Conservation (phyloP, 2,113 vertebrate genomes). For the Mormyrus lacerda region DNA sequence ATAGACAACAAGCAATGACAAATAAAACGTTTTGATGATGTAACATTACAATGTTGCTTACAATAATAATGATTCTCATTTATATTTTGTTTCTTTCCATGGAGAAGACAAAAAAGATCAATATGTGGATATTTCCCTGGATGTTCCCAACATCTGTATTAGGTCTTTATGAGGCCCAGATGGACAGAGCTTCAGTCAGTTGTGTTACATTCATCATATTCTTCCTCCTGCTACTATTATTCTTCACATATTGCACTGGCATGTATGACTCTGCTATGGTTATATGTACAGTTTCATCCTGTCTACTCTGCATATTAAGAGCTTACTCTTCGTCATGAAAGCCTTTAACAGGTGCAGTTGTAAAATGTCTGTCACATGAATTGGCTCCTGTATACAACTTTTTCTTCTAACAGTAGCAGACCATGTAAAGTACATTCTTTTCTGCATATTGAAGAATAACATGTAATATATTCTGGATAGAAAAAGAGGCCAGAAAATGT, state of each 20-base stretch:
- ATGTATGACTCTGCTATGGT: neutral
- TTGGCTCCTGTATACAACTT: neutral
- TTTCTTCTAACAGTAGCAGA: neutral
- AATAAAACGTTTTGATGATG: neutral
- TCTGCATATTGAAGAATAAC: neutral
- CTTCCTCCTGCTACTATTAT: neutral
- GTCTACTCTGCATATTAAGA: slow-evolving; percentile 27
- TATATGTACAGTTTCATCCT: slow-evolving; percentile 16
- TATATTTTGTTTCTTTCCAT: slow-evolving; percentile 6
- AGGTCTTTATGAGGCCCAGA: neutral
- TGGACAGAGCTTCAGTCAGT: neutral
- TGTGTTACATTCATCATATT: neutral
- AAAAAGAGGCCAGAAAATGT: neutral
- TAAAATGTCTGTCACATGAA: slow-evolving; percentile 8
- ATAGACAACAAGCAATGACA: neutral
- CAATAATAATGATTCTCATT: neutral
- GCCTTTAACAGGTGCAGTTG: slow-evolving; percentile 42
- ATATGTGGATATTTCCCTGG: neutral
- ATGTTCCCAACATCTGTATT: neutral
- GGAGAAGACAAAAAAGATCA: neutral
- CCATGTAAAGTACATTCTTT: neutral
- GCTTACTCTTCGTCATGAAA: slow-evolving; percentile 32
- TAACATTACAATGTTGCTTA: neutral
- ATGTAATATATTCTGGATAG: neutral
- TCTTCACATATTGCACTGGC: neutral